These are phyloP conservation scores for Frieseomelitta varia DNA, from an alignment of 1,140 invertebrate genomes.

Conservation along the genomic window DNA sequence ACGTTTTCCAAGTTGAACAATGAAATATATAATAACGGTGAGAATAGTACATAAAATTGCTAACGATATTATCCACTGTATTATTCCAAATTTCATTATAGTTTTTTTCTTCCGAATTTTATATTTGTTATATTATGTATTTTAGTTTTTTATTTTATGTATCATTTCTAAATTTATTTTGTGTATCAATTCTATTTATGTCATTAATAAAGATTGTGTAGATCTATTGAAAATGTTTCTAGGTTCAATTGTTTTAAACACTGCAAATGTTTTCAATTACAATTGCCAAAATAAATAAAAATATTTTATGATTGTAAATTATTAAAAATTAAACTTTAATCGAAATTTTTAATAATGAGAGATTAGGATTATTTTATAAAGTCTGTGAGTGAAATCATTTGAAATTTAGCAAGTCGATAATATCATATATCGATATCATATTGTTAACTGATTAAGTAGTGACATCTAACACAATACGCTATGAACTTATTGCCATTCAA, in stretches of 20 bases:
- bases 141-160: not conserved
- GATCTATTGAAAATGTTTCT: not conserved
- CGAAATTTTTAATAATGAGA: not conserved
- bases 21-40: slow-evolving; percentile 19
- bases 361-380: not conserved
- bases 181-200: not conserved
- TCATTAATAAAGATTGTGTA: no score
- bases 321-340: not conserved
- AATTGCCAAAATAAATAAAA: not conserved
- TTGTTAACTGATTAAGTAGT: not conserved
- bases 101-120: not conserved
- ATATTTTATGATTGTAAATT: not conserved
- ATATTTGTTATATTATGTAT: not conserved
- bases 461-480: slow-evolving; percentile 13
- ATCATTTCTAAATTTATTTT: not conserved
- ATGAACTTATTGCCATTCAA: not conserved
- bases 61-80: slow-evolving; percentile 50
- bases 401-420: not conserved
- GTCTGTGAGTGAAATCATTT: not conserved
- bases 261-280: not conserved
- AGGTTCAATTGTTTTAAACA: slow-evolving; percentile 6
- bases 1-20: slow-evolving; percentile 66
- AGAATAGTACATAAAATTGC: slow-evolving; percentile 29
- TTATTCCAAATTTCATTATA: slow-evolving; percentile 36
- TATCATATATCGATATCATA: slow-evolving; percentile 1